Evolutionary conservation across 2,797 vertebrate genomes (phyloP).

Genomic region (Sciurus vulgaris): DNA sequence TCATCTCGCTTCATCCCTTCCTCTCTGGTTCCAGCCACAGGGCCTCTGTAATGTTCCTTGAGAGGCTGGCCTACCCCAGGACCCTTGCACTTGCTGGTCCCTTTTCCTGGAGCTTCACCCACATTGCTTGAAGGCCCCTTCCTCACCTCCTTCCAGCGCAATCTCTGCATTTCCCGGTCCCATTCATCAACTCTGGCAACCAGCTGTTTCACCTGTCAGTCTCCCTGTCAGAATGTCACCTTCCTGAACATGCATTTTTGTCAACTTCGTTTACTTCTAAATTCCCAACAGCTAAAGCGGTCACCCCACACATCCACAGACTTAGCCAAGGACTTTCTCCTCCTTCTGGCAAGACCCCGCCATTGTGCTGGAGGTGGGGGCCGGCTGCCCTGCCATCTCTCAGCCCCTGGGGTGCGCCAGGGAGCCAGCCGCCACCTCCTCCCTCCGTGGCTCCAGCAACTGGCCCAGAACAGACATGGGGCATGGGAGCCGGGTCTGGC

Average conservation of each 20-base stretch:
- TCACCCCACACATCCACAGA: neutral
- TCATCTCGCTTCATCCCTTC: neutral
- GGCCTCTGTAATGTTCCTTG: neutral
- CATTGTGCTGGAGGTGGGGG: too few relatives aligned
- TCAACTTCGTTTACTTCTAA: neutral
- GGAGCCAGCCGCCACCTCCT: neutral
- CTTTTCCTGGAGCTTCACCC: neutral
- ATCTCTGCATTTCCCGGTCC: neutral
- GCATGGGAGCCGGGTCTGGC: neutral
- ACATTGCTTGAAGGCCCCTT: neutral
- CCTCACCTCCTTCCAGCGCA: neutral
- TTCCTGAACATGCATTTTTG: neutral
- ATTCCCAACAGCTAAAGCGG: neutral
- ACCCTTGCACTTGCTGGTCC: constrained; percentile 4
- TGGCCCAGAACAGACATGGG: neutral
- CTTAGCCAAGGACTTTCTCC: neutral
- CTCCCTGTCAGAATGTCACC: neutral
- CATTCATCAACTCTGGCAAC: too few relatives aligned
- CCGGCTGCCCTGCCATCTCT: fast-evolving
- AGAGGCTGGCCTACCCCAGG: neutral
- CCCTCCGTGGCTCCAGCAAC: neutral
- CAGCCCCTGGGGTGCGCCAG: fast-evolving
- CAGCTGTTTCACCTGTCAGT: too few relatives aligned
- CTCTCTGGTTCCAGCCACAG: neutral
- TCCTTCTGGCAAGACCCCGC: neutral